Evolutionary conservation across 2,888 invertebrate genomes (phyloP).

Genomic region (Tineola bisselliella): DNA sequence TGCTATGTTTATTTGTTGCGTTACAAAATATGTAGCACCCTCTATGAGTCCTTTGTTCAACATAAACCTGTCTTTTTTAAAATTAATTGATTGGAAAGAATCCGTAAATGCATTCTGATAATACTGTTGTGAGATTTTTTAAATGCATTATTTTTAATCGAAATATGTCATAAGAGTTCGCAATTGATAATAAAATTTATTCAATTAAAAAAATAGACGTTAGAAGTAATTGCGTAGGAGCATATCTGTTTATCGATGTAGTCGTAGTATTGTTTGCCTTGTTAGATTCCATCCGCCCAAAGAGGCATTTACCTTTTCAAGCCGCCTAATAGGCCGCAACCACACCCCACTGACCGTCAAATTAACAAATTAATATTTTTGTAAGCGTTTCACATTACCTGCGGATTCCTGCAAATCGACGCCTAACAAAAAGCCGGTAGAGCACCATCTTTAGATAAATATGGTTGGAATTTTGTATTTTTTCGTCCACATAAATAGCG

Average conservation of each 20-base stretch:
- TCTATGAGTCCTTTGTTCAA: slow-evolving; percentile 1
- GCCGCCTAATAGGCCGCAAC: slow-evolving; percentile 26
- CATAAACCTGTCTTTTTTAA: slow-evolving; percentile 32
- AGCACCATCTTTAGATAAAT: slow-evolving; percentile 56
- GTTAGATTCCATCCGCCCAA: background rate
- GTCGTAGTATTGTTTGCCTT: background rate
- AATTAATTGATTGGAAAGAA: slow-evolving; percentile 52
- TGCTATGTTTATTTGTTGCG: background rate
- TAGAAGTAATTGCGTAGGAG: too few relatives aligned
- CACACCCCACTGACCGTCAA: slow-evolving; percentile 39
- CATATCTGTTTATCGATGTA: background rate
- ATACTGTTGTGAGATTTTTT: background rate
- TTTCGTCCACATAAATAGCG: slow-evolving; percentile 64
- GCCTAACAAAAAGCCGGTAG: slow-evolving; percentile 54
- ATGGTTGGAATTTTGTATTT: slow-evolving; percentile 51
- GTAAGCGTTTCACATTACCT: slow-evolving; percentile 42
- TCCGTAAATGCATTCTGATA: slow-evolving; percentile 33
- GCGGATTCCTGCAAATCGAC: slow-evolving; percentile 57
- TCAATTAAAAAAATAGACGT: too few relatives aligned
- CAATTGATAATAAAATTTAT: too few relatives aligned
- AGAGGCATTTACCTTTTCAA: slow-evolving; percentile 2
- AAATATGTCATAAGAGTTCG: background rate
- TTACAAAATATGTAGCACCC: slow-evolving; percentile 5
- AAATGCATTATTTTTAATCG: background rate
- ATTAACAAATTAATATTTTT: slow-evolving; percentile 52